These are phyloP conservation scores for Cephus spinipes DNA, from an alignment of 2,888 invertebrate species.

Conservation along the genomic window DNA sequence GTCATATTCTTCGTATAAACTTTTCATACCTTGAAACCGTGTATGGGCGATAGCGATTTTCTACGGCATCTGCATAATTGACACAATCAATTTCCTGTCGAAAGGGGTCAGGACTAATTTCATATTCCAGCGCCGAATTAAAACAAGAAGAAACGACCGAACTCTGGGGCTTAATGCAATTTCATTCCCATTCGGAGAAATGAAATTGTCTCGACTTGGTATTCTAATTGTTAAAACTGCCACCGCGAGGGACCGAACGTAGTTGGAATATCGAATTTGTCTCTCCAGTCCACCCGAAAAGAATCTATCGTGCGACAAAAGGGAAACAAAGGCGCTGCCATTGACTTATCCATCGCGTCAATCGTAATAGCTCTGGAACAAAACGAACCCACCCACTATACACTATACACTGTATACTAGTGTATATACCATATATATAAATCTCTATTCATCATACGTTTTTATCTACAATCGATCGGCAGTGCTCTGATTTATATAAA, in stretches of 20 bases:
- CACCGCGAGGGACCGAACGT: not conserved
- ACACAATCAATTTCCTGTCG: not conserved
- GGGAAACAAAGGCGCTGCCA: not conserved
- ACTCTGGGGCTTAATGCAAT: constrained; percentile 7
- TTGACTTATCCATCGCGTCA: not conserved
- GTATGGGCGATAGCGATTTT: not conserved
- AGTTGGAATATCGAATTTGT: constrained; percentile 11
- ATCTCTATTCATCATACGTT: not conserved
- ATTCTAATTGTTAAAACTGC: constrained; percentile 15
- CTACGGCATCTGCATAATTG: not conserved
- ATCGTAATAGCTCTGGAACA: not conserved
- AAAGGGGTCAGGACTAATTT: not conserved
- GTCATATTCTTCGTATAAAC: not conserved
- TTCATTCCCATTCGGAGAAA: not conserved
- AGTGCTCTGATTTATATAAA: not conserved
- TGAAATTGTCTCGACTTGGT: constrained; percentile 11
- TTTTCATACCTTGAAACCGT: not conserved
- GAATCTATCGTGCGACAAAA: not conserved
- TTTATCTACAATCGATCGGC: not conserved
- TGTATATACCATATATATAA: not conserved
- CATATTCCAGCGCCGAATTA: constrained; percentile 3
- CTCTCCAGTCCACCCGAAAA: not conserved
- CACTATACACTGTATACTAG: not conserved
- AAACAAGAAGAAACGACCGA: not conserved
- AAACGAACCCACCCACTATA: not conserved